Evolutionary conservation across 2,113 vertebrate species (phyloP).

Genomic region (Pycnonotus jocosus): DNA sequence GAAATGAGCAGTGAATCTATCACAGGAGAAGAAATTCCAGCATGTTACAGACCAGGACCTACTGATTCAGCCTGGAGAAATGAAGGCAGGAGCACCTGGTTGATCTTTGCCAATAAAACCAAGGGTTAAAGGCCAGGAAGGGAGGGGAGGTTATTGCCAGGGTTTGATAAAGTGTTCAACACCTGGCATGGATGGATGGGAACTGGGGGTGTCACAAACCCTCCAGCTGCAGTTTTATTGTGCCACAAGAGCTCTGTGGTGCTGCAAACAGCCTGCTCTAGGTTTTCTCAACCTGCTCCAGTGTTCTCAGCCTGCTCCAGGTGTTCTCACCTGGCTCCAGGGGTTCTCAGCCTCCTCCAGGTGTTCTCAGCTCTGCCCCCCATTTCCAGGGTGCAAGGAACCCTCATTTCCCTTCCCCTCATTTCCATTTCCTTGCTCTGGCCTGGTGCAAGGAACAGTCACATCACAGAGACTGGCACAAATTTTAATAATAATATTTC

Average conservation of each 20-base stretch:
- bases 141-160: neutral
- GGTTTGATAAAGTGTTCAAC: neutral
- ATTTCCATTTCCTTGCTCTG: no score
- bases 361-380: no score
- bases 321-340: no score
- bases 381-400: no score
- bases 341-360: no score
- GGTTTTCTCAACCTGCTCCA: no score
- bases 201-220: neutral
- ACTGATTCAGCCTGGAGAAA: neutral
- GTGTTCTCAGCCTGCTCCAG: no score
- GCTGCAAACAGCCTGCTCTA: no score
- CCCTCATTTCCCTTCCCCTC: no score
- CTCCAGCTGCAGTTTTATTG: neutral
- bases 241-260: no score
- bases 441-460: neutral
- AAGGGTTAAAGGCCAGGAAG: neutral
- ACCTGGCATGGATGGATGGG: neutral
- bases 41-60: neutral
- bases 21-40: neutral
- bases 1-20: neutral
- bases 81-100: neutral
- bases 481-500: neutral
- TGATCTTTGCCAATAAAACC: neutral
- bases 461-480: neutral